Conservation (phyloP, 2,888 invertebrate species). For the Disparrhopalites patrizii region DNA sequence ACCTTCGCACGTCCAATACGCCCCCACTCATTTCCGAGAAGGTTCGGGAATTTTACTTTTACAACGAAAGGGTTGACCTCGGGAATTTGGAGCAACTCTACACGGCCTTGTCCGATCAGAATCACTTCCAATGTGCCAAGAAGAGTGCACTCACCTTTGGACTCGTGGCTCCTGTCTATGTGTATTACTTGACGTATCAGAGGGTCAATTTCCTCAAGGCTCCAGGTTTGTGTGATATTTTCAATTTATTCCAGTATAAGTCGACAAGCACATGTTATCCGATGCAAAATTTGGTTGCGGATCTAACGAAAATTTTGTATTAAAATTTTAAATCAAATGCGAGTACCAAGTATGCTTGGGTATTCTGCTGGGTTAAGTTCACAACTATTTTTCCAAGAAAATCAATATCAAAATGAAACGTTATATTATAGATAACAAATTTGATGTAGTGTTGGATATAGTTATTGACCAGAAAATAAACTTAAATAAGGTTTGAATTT, state of each 20-base stretch:
- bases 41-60: constrained; percentile 39
- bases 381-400: neutral
- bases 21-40: neutral
- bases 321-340: no score
- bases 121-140: constrained; percentile 36
- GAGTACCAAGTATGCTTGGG: no score
- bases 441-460: no score
- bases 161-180: constrained; percentile 30
- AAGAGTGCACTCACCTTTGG: constrained; percentile 33
- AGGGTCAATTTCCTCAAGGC: constrained; percentile 3
- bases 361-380: no score
- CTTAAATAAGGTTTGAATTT: no score
- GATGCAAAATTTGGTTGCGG: no score
- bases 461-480: no score
- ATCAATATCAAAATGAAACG: no score
- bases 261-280: no score
- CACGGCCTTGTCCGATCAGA: constrained; percentile 36
- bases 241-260: neutral
- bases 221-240: constrained; percentile 4
- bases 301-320: no score
- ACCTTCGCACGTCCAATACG: constrained; percentile 21
- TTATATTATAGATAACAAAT: no score
- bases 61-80: constrained; percentile 23
- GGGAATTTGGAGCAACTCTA: constrained; percentile 36
- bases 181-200: constrained; percentile 39